phyloP scores from a whole-genome alignment of 2,888 invertebrate species.

The Morpho helenor region DNA sequence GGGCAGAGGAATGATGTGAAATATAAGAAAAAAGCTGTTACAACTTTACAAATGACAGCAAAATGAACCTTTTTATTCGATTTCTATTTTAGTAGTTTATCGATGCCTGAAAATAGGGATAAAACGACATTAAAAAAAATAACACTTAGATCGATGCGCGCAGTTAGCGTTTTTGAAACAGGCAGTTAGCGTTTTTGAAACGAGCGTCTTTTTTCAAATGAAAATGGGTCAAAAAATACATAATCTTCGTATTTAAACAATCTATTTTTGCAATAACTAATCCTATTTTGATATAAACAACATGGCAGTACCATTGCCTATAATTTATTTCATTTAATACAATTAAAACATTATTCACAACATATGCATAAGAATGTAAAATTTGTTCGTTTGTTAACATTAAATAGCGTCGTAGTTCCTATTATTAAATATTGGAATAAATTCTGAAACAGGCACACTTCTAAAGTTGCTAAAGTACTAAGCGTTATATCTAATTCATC shows the following conservation, averaged over 20 bases:
- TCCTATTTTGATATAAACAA: slow-evolving; percentile 10
- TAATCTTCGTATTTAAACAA: not conserved
- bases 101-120: too few species aligned
- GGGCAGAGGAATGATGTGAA: too few species aligned
- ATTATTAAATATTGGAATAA: slow-evolving; percentile 33
- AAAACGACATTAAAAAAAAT: too few species aligned
- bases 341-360: slow-evolving; percentile 24
- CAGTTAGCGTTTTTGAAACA: too few species aligned
- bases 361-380: slow-evolving; percentile 29
- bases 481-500: slow-evolving; percentile 31
- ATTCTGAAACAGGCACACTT: slow-evolving; percentile 58
- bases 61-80: too few species aligned
- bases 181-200: too few species aligned
- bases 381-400: slow-evolving; percentile 14
- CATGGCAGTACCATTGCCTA: slow-evolving; percentile 21
- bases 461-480: slow-evolving; percentile 62
- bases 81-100: too few species aligned
- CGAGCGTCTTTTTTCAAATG: not conserved
- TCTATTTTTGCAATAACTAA: slow-evolving; percentile 2
- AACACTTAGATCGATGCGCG: too few species aligned
- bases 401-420: slow-evolving; percentile 24
- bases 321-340: slow-evolving; percentile 8
- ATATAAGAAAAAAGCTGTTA: too few species aligned
- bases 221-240: not conserved
- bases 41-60: too few species aligned